phyloP scores from a whole-genome alignment of 2,888 invertebrate genomes.

The Macaria liturata region DNA sequence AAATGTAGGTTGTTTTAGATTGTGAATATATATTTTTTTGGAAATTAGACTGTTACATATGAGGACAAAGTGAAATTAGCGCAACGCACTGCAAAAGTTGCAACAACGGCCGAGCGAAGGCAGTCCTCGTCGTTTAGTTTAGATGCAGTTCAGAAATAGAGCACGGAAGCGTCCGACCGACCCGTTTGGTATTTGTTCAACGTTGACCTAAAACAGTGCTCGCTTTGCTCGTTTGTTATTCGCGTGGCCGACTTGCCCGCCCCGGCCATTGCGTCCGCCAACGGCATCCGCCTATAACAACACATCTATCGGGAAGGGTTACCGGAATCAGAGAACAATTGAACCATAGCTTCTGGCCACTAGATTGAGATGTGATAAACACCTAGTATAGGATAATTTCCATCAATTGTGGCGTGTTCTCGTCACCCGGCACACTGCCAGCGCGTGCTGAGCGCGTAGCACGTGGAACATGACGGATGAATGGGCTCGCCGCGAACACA shows the following conservation, averaged over 20 bases:
- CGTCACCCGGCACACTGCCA: slow-evolving; percentile 77
- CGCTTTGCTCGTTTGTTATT: slow-evolving; percentile 81
- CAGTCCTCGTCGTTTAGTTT: slow-evolving; percentile 69
- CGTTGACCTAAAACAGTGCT: slow-evolving; percentile 83
- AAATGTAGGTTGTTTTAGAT: too few species aligned
- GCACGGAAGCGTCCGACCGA: slow-evolving; percentile 81
- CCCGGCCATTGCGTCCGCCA: slow-evolving; percentile 47
- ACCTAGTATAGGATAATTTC: slow-evolving; percentile 44
- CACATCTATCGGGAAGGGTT: too few species aligned
- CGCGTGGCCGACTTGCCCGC: slow-evolving; percentile 65
- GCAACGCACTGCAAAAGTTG: slow-evolving; percentile 61
- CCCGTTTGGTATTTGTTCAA: slow-evolving; percentile 83
- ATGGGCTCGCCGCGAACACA: slow-evolving; percentile 64
- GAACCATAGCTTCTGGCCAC: neutral
- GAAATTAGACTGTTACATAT: too few species aligned
- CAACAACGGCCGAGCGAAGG: slow-evolving; percentile 52
- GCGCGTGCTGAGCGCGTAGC: slow-evolving; percentile 56
- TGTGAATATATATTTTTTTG: too few species aligned
- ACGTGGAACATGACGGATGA: slow-evolving; percentile 74
- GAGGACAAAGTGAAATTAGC: slow-evolving; percentile 23
- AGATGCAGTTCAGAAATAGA: slow-evolving; percentile 80
- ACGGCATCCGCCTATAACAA: slow-evolving; percentile 36
- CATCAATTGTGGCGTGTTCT: slow-evolving; percentile 55
- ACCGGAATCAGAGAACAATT: too few species aligned
- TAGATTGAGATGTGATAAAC: slow-evolving; percentile 32